Conservation (phyloP, 2,113 vertebrate species). For the Ondatra zibethicus region DNA sequence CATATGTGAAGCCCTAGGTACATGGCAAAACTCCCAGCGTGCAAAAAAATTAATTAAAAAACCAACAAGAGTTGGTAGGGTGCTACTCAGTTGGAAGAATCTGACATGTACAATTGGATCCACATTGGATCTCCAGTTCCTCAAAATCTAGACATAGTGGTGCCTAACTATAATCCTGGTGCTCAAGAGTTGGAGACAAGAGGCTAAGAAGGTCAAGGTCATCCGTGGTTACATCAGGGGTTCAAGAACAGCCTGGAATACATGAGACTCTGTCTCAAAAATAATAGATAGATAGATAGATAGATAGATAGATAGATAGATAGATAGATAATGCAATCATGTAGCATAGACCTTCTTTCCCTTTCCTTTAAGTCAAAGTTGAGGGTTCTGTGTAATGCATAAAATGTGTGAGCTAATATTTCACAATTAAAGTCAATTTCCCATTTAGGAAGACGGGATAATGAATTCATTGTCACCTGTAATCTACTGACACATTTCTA, state of each 20-base stretch:
- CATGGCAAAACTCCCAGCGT: background rate
- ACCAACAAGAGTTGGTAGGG: background rate
- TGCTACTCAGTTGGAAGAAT: background rate
- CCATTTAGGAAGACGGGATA: conserved; percentile 77
- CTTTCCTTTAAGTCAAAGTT: conserved; percentile 85
- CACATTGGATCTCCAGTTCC: background rate
- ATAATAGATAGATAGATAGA: background rate
- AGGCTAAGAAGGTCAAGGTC: background rate
- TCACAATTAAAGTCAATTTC: conserved; percentile 81
- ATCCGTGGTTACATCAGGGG: background rate
- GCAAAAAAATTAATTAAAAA: background rate
- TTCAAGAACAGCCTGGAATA: background rate
- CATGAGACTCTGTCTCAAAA: too few species aligned
- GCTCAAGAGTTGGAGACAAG: background rate
- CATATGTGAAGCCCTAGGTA: background rate
- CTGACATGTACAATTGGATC: too few species aligned
- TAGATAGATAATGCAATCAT: conserved; percentile 88
- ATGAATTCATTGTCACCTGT: conserved; percentile 78
- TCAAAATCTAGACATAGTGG: background rate
- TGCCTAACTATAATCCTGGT: background rate
- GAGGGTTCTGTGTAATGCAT: conserved; percentile 79
- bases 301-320: conserved; percentile 84
- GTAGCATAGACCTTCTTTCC: conserved; percentile 85
- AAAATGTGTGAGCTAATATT: conserved; percentile 84
- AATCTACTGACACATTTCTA: conserved; percentile 79